These are phyloP conservation scores for Apoda limacodes DNA, from an alignment of 2,888 invertebrate genomes.

Conservation along the genomic window DNA sequence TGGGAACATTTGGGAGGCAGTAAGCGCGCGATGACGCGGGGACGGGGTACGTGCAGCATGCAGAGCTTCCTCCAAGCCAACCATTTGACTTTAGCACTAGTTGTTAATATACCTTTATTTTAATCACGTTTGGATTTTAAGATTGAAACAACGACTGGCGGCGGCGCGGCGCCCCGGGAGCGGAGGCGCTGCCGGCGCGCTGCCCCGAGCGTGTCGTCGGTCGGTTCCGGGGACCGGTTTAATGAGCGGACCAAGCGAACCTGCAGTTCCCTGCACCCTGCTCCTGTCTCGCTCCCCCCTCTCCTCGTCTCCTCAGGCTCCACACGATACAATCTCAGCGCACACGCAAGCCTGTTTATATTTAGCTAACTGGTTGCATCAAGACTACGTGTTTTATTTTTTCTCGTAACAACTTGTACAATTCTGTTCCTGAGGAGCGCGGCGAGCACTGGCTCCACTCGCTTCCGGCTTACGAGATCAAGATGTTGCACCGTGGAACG, in stretches of 20 bases:
- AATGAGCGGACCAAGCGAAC: no score
- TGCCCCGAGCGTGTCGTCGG: conserved; percentile 18
- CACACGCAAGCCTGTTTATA: conserved; percentile 37
- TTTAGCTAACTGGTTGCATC: conserved; percentile 46
- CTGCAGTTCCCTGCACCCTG: conserved; percentile 10
- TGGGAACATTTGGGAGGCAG: no score
- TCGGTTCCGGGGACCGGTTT: conserved; percentile 28
- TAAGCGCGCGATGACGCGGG: no score
- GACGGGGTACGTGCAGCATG: no score
- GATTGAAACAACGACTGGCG: no score
- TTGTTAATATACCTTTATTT: no score
- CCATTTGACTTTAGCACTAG: no score
- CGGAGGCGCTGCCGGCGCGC: not conserved
- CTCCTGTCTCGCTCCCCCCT: conserved; percentile 11
- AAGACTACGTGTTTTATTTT: conserved; percentile 31
- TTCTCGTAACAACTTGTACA: conserved; percentile 23
- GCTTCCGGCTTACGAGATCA: conserved; percentile 4
- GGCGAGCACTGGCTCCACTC: conserved; percentile 11
- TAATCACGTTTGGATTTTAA: no score
- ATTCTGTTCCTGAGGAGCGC: conserved; percentile 4
- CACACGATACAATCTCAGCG: conserved; percentile 24
- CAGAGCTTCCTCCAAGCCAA: no score
- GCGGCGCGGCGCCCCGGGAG: not conserved
- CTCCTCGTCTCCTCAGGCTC: conserved; percentile 6
- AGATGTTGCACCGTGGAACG: no score